Evolutionary conservation across 2,113 vertebrate species (phyloP).

Genomic region (Condylura cristata): DNA sequence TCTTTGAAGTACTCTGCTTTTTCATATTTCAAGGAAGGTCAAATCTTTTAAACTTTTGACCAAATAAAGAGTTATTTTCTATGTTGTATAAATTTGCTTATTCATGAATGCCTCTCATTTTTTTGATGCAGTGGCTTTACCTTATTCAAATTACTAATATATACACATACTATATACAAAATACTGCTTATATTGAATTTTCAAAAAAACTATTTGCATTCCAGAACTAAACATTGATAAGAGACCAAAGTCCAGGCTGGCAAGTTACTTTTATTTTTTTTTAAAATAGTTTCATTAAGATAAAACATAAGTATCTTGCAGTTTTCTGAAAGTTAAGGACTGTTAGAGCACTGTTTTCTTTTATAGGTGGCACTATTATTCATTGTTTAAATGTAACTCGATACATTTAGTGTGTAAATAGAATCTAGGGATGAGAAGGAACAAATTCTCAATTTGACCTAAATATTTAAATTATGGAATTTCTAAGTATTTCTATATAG

Average conservation of each 20-base stretch:
- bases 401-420: conserved; percentile 60
- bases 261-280: conserved; percentile 26
- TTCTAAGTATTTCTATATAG: conserved; percentile 74
- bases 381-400: conserved; percentile 58
- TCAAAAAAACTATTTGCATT: conserved; percentile 47
- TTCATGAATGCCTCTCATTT: conserved; percentile 25
- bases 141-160: background rate
- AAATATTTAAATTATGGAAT: conserved; percentile 72
- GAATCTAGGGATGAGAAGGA: conserved; percentile 38
- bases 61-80: conserved; percentile 61
- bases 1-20: conserved; percentile 61
- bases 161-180: background rate
- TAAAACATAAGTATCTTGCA: background rate
- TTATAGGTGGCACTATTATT: conserved; percentile 21
- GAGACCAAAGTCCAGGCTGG: conserved; percentile 66
- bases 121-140: conserved; percentile 13
- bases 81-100: conserved; percentile 46
- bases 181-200: conserved; percentile 39
- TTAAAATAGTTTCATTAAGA: background rate
- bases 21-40: conserved; percentile 59
- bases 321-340: conserved; percentile 20
- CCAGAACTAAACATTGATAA: conserved; percentile 61
- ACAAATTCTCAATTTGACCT: conserved; percentile 57
- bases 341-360: conserved; percentile 34
- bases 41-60: conserved; percentile 68